Evolutionary conservation across 2,888 invertebrate genomes (phyloP).

Genomic region (Panzeria rudis): DNA sequence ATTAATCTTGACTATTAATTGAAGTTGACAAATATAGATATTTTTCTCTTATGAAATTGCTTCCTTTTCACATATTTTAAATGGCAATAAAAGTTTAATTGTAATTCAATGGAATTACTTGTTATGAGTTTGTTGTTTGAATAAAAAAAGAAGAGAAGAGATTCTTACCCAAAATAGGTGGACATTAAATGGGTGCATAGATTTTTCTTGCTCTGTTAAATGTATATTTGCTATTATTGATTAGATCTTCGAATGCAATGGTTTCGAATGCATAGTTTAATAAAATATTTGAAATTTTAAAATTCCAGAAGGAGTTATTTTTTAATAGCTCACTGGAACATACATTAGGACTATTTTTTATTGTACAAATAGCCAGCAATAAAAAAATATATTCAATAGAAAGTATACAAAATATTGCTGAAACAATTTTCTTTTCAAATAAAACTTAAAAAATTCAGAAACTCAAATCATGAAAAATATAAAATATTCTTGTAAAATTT

Average conservation of each 20-base stretch:
- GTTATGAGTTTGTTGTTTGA: slow-evolving; percentile 18
- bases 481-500: too few relatives aligned
- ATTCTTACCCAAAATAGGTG: slow-evolving; percentile 50
- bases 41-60: slow-evolving; percentile 11
- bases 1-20: slow-evolving; percentile 65
- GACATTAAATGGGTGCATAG: slow-evolving; percentile 47
- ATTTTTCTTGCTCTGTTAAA: slow-evolving; percentile 47
- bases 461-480: too few relatives aligned
- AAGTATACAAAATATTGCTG: too few relatives aligned
- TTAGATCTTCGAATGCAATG: slow-evolving; percentile 56
- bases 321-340: slow-evolving; percentile 16
- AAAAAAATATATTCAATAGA: too few relatives aligned
- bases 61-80: slow-evolving; percentile 32
- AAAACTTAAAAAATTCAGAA: too few relatives aligned
- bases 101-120: slow-evolving; percentile 59
- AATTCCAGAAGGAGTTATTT: slow-evolving; percentile 48
- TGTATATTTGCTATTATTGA: slow-evolving; percentile 63
- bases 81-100: slow-evolving; percentile 49
- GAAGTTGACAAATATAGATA: slow-evolving; percentile 68
- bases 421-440: too few relatives aligned
- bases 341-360: too few relatives aligned
- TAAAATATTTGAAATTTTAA: neutral
- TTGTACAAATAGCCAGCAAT: too few relatives aligned
- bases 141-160: neutral
- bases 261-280: slow-evolving; percentile 13